A percentile compares a stretch with the other conserved stretches of the same genome.
Evolutionary conservation across 2,888 invertebrate species (phyloP).

Genomic region (Hemithea aestivaria): DNA sequence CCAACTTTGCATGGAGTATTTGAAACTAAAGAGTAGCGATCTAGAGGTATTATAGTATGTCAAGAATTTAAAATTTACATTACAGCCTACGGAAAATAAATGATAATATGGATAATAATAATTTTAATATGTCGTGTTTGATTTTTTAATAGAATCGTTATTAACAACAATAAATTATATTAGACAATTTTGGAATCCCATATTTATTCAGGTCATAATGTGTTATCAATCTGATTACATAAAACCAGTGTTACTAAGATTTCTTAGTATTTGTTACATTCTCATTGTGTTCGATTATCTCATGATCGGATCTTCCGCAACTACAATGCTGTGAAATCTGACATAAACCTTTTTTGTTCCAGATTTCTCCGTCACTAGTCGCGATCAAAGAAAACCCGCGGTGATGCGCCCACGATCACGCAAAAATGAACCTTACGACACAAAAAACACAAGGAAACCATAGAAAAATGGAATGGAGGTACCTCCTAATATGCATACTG

Average conservation of each 20-base stretch:
- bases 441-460: constrained; percentile 40
- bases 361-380: constrained; percentile 47
- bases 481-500: constrained; percentile 48
- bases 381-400: constrained; percentile 27
- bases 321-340: constrained; percentile 20
- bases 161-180: no score
- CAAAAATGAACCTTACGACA: constrained; percentile 54
- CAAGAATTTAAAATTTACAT: no score
- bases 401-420: constrained; percentile 59
- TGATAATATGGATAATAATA: no score
- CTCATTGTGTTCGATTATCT: constrained; percentile 3
- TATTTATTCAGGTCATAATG: no score
- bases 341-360: constrained; percentile 43
- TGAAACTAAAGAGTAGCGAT: no score
- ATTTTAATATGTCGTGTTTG: no score
- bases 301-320: constrained; percentile 8
- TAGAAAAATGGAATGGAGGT: constrained; percentile 56
- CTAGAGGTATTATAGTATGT: no score
- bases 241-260: no score
- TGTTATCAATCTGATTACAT: background rate
- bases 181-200: no score
- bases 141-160: no score
- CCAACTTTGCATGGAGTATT: no score
- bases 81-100: no score
- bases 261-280: background rate